phyloP scores from a whole-genome alignment of 2,113 vertebrate species.

The Carassius gibelio region DNA sequence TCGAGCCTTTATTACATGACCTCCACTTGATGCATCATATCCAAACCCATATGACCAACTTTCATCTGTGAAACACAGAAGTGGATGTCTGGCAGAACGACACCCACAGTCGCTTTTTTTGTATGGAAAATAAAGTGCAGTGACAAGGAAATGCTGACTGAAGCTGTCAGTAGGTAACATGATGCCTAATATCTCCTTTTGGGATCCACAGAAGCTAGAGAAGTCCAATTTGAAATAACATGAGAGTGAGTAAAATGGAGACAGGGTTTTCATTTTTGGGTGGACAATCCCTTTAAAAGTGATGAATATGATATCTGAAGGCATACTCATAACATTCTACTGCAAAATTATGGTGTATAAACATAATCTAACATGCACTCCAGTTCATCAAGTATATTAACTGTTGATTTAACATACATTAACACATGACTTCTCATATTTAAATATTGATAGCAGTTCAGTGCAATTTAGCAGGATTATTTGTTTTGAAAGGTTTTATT shows the following conservation, averaged over 20 bases:
- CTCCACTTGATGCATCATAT: background rate
- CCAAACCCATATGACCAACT: background rate
- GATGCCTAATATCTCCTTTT: background rate
- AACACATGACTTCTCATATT: no score
- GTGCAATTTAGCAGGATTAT: background rate
- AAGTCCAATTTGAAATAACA: background rate
- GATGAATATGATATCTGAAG: background rate
- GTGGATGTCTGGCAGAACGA: background rate
- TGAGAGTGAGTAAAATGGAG: background rate
- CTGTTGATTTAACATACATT: no score
- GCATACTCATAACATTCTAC: background rate
- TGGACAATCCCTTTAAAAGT: background rate
- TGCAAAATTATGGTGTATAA: background rate
- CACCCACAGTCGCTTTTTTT: background rate
- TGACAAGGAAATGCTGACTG: background rate
- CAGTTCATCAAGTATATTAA: no score
- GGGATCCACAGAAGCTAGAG: background rate
- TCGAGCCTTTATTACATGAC: slow-evolving; percentile 14
- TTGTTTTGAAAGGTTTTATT: no score
- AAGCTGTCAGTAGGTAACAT: background rate
- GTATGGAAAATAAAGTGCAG: background rate
- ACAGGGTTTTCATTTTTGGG: background rate
- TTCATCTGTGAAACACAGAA: background rate
- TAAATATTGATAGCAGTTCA: background rate
- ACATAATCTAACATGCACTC: background rate